Conservation (phyloP, 2,113 vertebrate genomes). For the Willisornis vidua region DNA sequence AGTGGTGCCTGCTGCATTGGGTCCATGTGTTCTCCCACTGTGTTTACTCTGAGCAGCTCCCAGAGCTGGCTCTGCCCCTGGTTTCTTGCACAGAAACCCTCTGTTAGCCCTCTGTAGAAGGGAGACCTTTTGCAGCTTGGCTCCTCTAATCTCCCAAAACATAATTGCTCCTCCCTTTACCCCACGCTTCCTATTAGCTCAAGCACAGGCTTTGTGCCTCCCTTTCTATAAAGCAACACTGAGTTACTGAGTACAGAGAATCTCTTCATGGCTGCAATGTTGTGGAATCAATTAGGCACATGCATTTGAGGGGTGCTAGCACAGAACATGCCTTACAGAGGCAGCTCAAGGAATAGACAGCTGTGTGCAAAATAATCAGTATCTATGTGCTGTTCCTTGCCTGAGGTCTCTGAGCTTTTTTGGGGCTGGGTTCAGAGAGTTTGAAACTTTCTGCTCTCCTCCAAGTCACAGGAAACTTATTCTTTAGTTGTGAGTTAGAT, state of each 20-base stretch:
- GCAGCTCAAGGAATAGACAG: neutral
- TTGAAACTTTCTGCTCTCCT: neutral
- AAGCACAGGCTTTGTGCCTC: neutral
- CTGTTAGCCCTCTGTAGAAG: neutral
- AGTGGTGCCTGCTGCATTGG: neutral
- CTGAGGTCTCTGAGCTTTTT: neutral
- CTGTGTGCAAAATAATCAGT: neutral
- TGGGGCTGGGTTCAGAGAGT: neutral
- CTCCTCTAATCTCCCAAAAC: neutral
- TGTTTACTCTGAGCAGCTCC: neutral
- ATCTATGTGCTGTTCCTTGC: neutral
- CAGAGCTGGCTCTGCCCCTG: neutral
- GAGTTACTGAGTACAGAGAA: neutral
- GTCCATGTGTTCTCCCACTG: neutral
- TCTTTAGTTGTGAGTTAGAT: neutral
- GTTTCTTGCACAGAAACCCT: neutral
- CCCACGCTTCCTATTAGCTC: neutral
- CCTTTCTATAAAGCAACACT: neutral
- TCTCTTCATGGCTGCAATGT: neutral
- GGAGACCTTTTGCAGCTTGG: neutral
- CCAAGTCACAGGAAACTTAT: neutral
- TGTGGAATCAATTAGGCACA: neutral
- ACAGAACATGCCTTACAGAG: neutral
- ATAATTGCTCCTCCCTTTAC: neutral
- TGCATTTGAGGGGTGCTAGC: accelerated